These are phyloP conservation scores for Hippotragus niger DNA, from an alignment of 2,113 vertebrate species.

Conservation along the genomic window DNA sequence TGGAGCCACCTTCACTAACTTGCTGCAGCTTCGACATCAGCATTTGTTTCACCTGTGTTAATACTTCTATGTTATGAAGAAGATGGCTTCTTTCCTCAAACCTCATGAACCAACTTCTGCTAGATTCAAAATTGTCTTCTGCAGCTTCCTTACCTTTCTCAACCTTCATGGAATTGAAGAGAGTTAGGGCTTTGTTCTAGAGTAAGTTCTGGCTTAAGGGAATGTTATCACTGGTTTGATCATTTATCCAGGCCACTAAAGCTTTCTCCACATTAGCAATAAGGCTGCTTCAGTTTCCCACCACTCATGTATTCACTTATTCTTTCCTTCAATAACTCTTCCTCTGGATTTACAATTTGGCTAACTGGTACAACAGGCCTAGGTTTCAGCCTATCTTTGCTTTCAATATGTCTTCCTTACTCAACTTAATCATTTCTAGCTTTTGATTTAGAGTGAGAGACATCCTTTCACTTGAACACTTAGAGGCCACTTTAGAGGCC, in stretches of 20 bases:
- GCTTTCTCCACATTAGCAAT: not conserved
- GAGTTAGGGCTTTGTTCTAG: not conserved
- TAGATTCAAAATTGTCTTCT: not conserved
- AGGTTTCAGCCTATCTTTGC: not conserved
- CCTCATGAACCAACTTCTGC: not conserved
- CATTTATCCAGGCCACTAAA: not conserved
- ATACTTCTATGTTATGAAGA: not conserved
- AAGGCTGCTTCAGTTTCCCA: not conserved
- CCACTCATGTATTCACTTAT: not conserved
- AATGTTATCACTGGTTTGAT: not conserved
- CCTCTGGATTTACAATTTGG: not conserved
- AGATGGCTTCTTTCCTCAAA: not conserved
- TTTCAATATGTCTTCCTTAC: not conserved
- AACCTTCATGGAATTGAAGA: not conserved
- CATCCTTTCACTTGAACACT: not conserved
- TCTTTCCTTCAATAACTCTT: not conserved
- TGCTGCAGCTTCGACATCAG: not conserved
- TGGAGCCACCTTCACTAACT: not conserved
- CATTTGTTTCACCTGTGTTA: not conserved
- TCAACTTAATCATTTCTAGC: not conserved
- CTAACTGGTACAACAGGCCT: not conserved
- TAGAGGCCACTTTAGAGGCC: not conserved
- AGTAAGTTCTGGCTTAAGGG: not conserved
- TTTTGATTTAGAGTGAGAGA: not conserved
- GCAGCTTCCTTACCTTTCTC: not conserved